Evolutionary conservation across 2,113 vertebrate species (phyloP).

Genomic region (Coracopsis vasa): DNA sequence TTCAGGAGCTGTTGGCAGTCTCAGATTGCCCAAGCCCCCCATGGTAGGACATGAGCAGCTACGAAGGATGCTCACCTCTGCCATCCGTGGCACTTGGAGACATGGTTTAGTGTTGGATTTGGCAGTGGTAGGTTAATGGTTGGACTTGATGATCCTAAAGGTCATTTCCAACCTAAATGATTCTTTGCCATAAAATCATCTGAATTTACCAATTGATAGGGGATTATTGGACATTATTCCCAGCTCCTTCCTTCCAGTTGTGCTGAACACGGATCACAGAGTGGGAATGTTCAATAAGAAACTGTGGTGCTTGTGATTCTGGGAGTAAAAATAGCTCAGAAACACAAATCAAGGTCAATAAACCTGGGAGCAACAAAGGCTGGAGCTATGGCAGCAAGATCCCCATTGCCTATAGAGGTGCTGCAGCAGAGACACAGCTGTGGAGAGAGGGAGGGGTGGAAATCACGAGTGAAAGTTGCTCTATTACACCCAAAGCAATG

Average conservation of each 20-base stretch:
- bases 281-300: fast-evolving
- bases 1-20: fast-evolving
- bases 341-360: background rate
- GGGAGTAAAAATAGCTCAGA: background rate
- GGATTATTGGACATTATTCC: background rate
- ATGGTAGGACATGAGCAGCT: fast-evolving
- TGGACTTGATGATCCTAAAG: background rate
- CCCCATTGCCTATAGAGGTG: fast-evolving
- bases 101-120: background rate
- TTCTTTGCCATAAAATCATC: background rate
- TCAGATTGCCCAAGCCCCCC: background rate
- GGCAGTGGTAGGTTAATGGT: background rate
- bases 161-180: background rate
- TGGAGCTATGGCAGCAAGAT: fast-evolving
- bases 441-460: background rate
- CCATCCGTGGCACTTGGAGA: background rate
- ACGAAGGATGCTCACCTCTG: fast-evolving
- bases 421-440: fast-evolving
- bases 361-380: background rate
- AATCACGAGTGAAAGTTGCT: background rate
- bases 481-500: fast-evolving
- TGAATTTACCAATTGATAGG: background rate
- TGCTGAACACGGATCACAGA: background rate
- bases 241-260: fast-evolving
- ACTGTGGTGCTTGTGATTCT: fast-evolving